Evolutionary conservation across 2,888 invertebrate genomes (phyloP).

Genomic region (Tachystola acroxantha): DNA sequence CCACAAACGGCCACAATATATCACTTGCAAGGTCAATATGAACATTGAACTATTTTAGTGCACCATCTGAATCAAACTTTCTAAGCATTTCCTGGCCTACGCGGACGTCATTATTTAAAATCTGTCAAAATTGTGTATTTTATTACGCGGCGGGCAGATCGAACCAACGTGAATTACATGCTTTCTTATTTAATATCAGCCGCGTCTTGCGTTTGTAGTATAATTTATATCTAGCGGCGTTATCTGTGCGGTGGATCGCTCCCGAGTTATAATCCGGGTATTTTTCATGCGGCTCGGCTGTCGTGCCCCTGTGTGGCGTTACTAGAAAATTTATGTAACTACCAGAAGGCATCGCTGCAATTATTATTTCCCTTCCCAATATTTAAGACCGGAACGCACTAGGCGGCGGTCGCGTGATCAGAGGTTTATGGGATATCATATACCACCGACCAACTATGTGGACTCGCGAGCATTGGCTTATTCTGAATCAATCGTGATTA

Average conservation of each 20-base stretch:
- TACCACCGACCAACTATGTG: constrained; percentile 5
- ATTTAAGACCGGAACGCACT: constrained; percentile 18
- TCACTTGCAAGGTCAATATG: constrained; percentile 41
- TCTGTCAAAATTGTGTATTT: constrained; percentile 75
- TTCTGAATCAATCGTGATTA: neutral
- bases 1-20: constrained; percentile 20
- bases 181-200: constrained; percentile 76
- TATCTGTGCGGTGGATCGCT: constrained; percentile 69
- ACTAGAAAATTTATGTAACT: constrained; percentile 63
- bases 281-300: constrained; percentile 65
- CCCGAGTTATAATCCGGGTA: constrained; percentile 73
- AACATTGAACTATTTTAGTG: constrained; percentile 49
- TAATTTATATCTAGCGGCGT: constrained; percentile 71
- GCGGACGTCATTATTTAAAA: constrained; percentile 75
- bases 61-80: constrained; percentile 55
- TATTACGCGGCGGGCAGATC: constrained; percentile 58
- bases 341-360: constrained; percentile 52
- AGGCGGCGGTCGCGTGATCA: constrained; percentile 12
- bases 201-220: constrained; percentile 68
- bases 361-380: constrained; percentile 49
- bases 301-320: constrained; percentile 38
- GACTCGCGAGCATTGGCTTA: constrained; percentile 3
- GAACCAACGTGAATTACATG: constrained; percentile 73
- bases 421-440: constrained; percentile 13
- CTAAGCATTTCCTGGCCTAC: constrained; percentile 67